Conservation (phyloP, 2,113 vertebrate species). For the Ramphastos sulfuratus region DNA sequence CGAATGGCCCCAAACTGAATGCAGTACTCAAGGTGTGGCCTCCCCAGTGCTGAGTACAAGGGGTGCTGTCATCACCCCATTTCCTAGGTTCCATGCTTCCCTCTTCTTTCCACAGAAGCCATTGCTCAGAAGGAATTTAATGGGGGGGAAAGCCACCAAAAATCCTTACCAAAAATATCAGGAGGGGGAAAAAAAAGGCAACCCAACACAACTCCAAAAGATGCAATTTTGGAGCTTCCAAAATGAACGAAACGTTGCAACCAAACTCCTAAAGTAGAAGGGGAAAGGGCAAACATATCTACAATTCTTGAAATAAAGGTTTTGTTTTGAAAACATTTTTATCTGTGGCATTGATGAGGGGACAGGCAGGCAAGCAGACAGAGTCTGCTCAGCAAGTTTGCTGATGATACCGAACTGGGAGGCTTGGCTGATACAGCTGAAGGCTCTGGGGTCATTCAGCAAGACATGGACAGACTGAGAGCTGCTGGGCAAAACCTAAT, state of each 20-base stretch:
- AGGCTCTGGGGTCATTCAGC: too few species aligned
- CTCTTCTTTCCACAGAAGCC: background rate
- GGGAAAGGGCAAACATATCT: background rate
- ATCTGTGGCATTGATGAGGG: too few species aligned
- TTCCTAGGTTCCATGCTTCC: background rate
- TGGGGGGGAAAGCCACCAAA: accelerated
- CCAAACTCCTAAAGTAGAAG: background rate
- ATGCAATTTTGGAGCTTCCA: conserved; percentile 11
- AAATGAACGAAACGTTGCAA: background rate
- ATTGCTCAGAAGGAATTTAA: background rate
- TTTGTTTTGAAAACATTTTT: background rate
- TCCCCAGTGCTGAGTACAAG: too few species aligned
- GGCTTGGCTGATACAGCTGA: too few species aligned
- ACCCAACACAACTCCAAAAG: background rate
- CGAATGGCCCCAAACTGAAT: too few species aligned
- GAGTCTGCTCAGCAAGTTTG: too few species aligned
- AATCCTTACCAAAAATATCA: background rate
- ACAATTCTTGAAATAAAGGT: background rate
- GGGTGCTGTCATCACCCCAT: background rate
- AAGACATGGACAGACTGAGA: too few species aligned
- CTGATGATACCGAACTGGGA: too few species aligned
- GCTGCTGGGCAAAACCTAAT: too few species aligned
- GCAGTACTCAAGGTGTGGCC: too few species aligned
- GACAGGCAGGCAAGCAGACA: too few species aligned
- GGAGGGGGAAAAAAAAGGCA: background rate